phyloP scores from a whole-genome alignment of 2,888 invertebrate genomes.

The Galerucella calmariensis region DNA sequence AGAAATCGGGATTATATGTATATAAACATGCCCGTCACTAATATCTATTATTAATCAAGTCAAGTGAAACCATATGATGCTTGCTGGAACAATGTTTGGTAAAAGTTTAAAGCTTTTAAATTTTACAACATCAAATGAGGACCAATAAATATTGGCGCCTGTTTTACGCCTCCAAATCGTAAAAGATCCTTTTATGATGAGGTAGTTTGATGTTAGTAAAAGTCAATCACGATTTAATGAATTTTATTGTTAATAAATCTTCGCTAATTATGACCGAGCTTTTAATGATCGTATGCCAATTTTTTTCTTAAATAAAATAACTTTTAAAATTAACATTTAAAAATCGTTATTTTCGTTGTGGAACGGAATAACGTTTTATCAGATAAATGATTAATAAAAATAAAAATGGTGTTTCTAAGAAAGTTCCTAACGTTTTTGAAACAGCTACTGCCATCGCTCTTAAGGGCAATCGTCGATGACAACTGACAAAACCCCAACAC shows the following conservation, averaged over 20 bases:
- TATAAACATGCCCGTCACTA: slow-evolving; percentile 45
- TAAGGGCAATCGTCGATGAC: slow-evolving; percentile 29
- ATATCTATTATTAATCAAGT: slow-evolving; percentile 48
- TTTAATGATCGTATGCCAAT: background rate
- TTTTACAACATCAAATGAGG: slow-evolving; percentile 59
- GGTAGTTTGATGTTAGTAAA: background rate
- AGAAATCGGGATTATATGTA: slow-evolving; percentile 37
- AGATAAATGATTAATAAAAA: slow-evolving; percentile 4
- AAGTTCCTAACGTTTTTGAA: slow-evolving; percentile 19
- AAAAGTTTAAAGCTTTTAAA: slow-evolving; percentile 29
- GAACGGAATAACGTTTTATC: background rate
- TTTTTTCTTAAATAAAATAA: background rate
- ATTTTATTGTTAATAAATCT: slow-evolving; percentile 40
- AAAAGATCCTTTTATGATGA: slow-evolving; percentile 8
- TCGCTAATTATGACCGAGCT: slow-evolving; percentile 10
- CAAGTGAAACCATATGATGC: slow-evolving; percentile 17
- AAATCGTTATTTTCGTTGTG: background rate
- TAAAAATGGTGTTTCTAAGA: slow-evolving; percentile 7
- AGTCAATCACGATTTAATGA: slow-evolving; percentile 27
- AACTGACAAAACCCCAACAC: slow-evolving; percentile 32
- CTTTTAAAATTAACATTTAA: background rate
- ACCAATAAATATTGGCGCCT: slow-evolving; percentile 57
- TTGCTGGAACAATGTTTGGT: background rate
- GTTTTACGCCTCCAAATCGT: slow-evolving; percentile 18
- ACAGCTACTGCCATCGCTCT: slow-evolving; percentile 21